phyloP scores from a whole-genome alignment of 2,113 vertebrate genomes.

The Cisticola juncidis region DNA sequence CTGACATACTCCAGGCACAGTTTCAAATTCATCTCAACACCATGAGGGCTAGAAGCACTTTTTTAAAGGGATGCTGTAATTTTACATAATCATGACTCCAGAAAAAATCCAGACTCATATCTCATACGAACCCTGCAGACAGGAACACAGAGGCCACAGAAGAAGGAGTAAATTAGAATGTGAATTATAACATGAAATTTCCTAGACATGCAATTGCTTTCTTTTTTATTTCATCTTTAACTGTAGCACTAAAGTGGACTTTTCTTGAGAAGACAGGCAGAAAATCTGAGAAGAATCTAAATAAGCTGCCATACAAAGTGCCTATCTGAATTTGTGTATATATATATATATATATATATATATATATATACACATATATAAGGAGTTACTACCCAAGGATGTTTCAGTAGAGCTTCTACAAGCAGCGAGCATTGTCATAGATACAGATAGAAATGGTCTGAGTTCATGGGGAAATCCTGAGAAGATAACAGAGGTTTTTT shows the following conservation, averaged over 20 bases:
- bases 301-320: not conserved
- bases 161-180: not conserved
- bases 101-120: not conserved
- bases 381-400: not conserved
- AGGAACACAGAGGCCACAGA: not conserved
- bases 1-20: not conserved
- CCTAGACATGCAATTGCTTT: not conserved
- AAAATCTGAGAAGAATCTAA: not conserved
- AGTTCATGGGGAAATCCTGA: not conserved
- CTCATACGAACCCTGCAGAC: not conserved
- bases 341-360: not conserved
- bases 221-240: not conserved
- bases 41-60: not conserved
- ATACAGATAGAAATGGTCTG: not conserved
- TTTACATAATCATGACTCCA: constrained; percentile 7
- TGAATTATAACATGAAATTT: not conserved
- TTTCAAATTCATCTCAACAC: not conserved
- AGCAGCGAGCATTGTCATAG: not conserved
- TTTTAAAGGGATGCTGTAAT: not conserved
- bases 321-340: not conserved
- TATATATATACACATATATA: not conserved
- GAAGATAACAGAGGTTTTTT: not conserved
- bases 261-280: not conserved
- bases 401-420: not conserved
- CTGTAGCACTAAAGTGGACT: not conserved